Evolutionary conservation across 2,888 invertebrate genomes (phyloP).

Genomic region (Harpalus rubripes): DNA sequence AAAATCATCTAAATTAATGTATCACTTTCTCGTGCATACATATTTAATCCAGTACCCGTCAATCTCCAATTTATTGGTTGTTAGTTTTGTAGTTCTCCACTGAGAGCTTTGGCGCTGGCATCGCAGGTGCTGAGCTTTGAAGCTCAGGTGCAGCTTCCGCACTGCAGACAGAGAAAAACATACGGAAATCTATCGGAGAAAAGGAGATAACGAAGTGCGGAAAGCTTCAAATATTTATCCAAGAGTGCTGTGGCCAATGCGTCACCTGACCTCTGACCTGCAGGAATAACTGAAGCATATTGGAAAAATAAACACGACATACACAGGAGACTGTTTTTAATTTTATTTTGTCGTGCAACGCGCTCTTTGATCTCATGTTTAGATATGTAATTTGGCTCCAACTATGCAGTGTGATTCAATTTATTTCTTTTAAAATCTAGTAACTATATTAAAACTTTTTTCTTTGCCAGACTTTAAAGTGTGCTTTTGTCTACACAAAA

Average conservation of each 20-base stretch:
- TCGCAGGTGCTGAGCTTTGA: conserved; percentile 17
- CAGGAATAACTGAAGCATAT: conserved; percentile 24
- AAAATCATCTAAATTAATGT: not conserved
- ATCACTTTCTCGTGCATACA: not conserved
- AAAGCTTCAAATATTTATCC: conserved; percentile 33
- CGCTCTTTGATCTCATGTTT: not conserved
- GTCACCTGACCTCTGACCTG: conserved; percentile 20
- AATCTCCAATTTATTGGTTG: conserved; percentile 25
- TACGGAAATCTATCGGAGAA: not conserved
- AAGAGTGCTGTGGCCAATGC: conserved; percentile 6
- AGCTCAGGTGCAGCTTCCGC: not conserved
- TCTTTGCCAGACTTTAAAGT: too few relatives aligned
- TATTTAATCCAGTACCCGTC: not conserved
- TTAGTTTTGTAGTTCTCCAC: conserved; percentile 30
- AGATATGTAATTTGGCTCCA: not conserved
- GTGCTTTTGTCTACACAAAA: too few relatives aligned
- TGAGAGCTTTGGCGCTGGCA: conserved; percentile 1
- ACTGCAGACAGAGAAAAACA: not conserved
- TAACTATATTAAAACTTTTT: too few relatives aligned
- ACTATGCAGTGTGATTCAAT: too few relatives aligned
- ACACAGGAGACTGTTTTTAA: not conserved
- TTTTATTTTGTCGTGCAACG: not conserved
- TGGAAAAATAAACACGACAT: conserved; percentile 23
- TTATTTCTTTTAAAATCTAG: too few relatives aligned
- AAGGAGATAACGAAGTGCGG: not conserved